Conservation (phyloP, 2,888 invertebrate genomes). For the Spisula subtruncata region DNA sequence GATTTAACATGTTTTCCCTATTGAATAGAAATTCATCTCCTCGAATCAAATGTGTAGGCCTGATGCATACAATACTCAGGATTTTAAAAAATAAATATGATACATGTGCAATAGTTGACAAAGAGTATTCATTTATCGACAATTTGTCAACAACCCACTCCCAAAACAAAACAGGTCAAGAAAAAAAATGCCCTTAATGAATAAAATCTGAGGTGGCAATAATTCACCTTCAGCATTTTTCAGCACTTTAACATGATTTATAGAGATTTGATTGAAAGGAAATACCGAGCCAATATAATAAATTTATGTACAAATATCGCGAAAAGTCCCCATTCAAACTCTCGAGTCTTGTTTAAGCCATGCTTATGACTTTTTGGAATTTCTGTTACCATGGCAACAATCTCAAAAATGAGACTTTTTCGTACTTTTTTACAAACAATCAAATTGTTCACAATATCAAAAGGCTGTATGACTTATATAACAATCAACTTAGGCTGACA, state of each 20-base stretch:
- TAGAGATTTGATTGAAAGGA: background rate
- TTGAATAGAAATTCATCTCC: background rate
- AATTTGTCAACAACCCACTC: background rate
- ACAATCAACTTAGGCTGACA: background rate
- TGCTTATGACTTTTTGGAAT: background rate
- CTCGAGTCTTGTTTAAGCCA: background rate
- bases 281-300: conserved; percentile 10
- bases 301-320: background rate
- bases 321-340: background rate
- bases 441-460: background rate
- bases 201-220: background rate
- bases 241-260: background rate
- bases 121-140: background rate
- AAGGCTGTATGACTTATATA: background rate
- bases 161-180: background rate
- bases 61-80: background rate
- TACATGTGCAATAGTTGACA: background rate
- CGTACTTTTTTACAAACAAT: background rate
- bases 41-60: background rate
- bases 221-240: background rate
- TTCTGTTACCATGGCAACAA: background rate
- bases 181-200: background rate
- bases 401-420: background rate
- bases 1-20: background rate
- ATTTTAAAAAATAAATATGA: background rate